Base-by-base conservation (phyloP, 2,888 invertebrate species). In the Heliconius aoede region DNA sequence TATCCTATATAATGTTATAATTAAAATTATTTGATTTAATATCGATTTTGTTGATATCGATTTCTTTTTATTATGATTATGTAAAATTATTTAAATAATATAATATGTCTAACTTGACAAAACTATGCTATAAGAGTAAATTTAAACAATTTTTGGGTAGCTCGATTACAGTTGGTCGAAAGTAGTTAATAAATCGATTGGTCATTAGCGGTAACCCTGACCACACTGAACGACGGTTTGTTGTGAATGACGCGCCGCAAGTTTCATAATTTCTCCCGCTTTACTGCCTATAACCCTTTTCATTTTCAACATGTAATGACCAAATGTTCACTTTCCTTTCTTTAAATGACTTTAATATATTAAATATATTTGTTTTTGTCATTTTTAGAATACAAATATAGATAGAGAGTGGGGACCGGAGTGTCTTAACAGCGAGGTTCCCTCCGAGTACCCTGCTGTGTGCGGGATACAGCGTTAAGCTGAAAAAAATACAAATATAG, bases 171-270 rank as follows among this genome's bases (percentile, higher is more conserved):
- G 8, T 55, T 55, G 21, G 4, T 55, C 9, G n/a, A 55, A 55
- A n/a, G n/a, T n/a, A 46, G 7, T 46, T 18, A 55, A 55, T 9
- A 55, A 21, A n/a, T 55, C 21, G 74, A 77, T 77, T 62, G 65
- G 65, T 76, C 79, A 79, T 80, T 78, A 80, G 78, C 73, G 80
- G 80, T 77, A 67, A 55, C 55, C 62, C 72, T 30, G 72, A 61
- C 30, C 72, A 76, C 62, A 62, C 28, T 68, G 64, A 77, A 65
- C 55, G 73, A 73, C 32, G 69, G 78, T 78, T 82, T 81, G 80
- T 82, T 83, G 78, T 81, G 79, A 73, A 73, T 81, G 78, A 71
- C 73, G 58, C 73, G 65, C 81, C 80, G 62, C 78, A 79, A 77
- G 72, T 76, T 79, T 58, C 30, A 73, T 72, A 69, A 73, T 79